Base-by-base conservation (phyloP, 23 tunicate genomes). In the Halocynthia aurantium region DNA sequence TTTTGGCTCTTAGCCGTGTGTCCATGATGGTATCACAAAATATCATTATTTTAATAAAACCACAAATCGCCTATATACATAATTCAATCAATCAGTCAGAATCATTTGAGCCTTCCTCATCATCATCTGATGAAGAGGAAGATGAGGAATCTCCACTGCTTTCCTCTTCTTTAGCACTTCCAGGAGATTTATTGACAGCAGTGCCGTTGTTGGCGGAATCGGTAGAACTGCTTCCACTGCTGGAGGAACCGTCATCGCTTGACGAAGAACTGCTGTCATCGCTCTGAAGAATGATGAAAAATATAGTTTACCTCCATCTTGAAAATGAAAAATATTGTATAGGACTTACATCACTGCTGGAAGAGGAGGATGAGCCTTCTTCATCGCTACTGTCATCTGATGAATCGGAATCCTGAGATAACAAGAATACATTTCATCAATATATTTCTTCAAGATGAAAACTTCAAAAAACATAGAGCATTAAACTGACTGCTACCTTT, bases 71-170 rank as follows among this genome's bases (percentile, higher is more conserved):
- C 4, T 31, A 0, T 31, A 31, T 31, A 31, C 44, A 31, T 31
- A 31, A 31, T 31, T 31, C 44, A 31, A 31, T 1, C 44, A 31
- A 31, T 31, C 44, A 31, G 44, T 31, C 44, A 31, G 44, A 31
- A 31, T 31, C 44, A 54, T 74, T 65, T 55, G 78, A 74, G 56
- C 56, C 78, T 13, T 62, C 55, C 13, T 72, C 76, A n/a, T 74
- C 78, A 74, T 70, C 75, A 1, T 74, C 78, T 52, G 60, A 52
- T 12, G 78, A 74, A 13, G 78, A 74, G 21, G 60, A 51, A 51
- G 78, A 74, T 10, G 78, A 74, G 56, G 20, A 44, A 74, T 74
- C 78, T 17, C 76, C 31, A 65, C 70, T 65, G 22, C 70, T 49
- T 20, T 49, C 31, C 70, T 65, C 49, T 15, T 11, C 49, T 15